Percentiles rank a stretch among this genome's conserved stretches.
Evolutionary conservation across 2,113 vertebrate species (phyloP).

Genomic region (Barnardius zonarius): DNA sequence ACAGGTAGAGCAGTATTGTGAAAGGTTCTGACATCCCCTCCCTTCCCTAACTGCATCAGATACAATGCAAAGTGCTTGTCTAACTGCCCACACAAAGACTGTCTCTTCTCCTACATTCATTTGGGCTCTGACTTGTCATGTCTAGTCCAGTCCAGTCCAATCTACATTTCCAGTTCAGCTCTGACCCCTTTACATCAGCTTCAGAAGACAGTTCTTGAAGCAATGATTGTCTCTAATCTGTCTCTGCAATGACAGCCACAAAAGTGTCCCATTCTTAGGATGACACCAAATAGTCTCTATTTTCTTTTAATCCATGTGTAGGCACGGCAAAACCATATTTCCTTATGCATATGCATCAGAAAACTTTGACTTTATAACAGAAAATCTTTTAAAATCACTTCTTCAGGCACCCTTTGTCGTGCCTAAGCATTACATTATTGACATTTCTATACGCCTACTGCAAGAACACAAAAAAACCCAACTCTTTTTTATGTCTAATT

Average conservation of each 20-base stretch:
- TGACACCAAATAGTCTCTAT: not conserved
- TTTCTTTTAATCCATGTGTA: not conserved
- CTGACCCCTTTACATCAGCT: not conserved
- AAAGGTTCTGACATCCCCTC: not conserved
- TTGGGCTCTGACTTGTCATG: not conserved
- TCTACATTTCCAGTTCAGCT: not conserved
- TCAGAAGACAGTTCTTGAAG: not conserved
- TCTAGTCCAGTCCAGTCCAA: not conserved
- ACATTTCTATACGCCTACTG: not conserved
- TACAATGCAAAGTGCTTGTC: not conserved
- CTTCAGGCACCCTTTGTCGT: not conserved
- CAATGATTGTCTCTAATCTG: not conserved
- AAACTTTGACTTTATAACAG: not conserved
- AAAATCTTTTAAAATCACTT: not conserved
- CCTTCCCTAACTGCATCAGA: not conserved
- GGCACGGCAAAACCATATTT: not conserved
- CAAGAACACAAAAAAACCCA: not conserved
- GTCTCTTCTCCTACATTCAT: not conserved
- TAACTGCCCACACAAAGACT: not conserved
- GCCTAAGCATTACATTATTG: not conserved
- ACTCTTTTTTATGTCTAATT: not conserved
- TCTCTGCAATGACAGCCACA: not conserved
- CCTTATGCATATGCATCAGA: not conserved
- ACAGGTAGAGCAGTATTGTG: not conserved
- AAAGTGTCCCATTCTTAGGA: not conserved